Percentiles rank a stretch among this genome's conserved stretches.
phyloP scores from a whole-genome alignment of 2,113 vertebrate genomes.

The Protobothrops mucrosquamatus region DNA sequence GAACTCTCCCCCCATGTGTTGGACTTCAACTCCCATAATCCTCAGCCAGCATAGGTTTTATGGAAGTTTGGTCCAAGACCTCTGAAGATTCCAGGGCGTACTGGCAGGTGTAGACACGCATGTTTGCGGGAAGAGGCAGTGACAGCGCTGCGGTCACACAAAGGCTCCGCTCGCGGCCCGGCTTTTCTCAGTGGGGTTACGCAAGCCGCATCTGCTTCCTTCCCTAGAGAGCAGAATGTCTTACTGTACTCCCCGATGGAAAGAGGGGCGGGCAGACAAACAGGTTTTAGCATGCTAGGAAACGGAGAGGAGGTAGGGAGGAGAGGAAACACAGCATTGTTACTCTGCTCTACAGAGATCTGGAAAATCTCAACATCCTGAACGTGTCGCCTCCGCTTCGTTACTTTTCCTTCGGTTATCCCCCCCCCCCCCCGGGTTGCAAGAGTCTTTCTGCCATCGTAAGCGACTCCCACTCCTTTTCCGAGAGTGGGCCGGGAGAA shows the following conservation, averaged over 20 bases:
- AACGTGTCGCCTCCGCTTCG: background rate
- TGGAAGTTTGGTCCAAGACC: background rate
- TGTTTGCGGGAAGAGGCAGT: background rate
- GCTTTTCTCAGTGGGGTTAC: background rate
- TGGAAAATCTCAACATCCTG: background rate
- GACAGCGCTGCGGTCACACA: background rate
- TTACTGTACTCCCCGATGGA: background rate
- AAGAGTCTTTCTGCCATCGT: background rate
- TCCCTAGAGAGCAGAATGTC: background rate
- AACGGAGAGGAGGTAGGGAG: background rate
- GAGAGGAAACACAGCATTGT: too few species aligned
- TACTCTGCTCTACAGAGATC: background rate
- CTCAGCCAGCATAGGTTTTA: background rate
- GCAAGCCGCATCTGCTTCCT: background rate
- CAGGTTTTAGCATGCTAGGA: background rate
- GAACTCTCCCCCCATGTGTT: background rate
- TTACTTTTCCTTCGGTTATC: background rate
- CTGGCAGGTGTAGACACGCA: background rate
- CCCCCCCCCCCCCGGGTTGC: background rate
- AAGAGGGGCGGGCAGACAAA: background rate
- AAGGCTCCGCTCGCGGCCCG: background rate
- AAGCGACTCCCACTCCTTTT: background rate
- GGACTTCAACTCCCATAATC: background rate
- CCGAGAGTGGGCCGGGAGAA: background rate
- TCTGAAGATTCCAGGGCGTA: background rate